Base-by-base conservation (phyloP, 2,888 invertebrate species). In the Pinctada fucata region DNA sequence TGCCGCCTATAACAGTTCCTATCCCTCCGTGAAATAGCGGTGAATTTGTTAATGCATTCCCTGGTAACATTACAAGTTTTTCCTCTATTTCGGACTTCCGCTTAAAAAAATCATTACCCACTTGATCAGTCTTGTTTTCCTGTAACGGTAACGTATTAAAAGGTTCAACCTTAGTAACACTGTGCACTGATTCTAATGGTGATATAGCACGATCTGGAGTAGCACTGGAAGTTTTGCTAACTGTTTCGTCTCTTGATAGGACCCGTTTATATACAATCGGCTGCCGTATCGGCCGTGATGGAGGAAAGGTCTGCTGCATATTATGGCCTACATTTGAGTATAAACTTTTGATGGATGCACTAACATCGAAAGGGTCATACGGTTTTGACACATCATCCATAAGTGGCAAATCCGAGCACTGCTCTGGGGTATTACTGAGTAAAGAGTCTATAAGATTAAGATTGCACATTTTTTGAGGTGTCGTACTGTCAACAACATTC, bases 361-460 rank as follows among this genome's bases (percentile, higher is more conserved):
- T 78, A 6, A 78, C 71, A 78, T 88, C 88, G 84, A 90, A 90
- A 3, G 90, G 90, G 75, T 90, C 90, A 3, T 80, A 72, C 8
- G 79, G 81, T 0, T 83, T 79, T 3, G 81, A 75, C 13, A 77
- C 66, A 65, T 86, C 85, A 49, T 79, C 79, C 5, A 90, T 75
- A 2, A 90, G 76, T 1, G 90, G 90, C 3, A 90, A 82, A 4
- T 86, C 84, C 72, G 88, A 87, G 0, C 88, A 85, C 80, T 88
- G 88, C 45, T 78, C 84, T 45, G 85, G 76, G 5, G 83, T 58
- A 66, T 79, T 82, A 8, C 82, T 82, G 50, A 86, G 82, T 49
- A 90, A 84, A 3, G 87, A 84, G 80, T 90, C 90, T 81, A 90
- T 89, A 47, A 90, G 79, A 16, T 87, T 88, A 5, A 85, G 79